A percentile compares a stretch with the other conserved stretches of the same genome.
Conservation (phyloP, 2,797 vertebrate genomes). For the Saguinus oedipus region DNA sequence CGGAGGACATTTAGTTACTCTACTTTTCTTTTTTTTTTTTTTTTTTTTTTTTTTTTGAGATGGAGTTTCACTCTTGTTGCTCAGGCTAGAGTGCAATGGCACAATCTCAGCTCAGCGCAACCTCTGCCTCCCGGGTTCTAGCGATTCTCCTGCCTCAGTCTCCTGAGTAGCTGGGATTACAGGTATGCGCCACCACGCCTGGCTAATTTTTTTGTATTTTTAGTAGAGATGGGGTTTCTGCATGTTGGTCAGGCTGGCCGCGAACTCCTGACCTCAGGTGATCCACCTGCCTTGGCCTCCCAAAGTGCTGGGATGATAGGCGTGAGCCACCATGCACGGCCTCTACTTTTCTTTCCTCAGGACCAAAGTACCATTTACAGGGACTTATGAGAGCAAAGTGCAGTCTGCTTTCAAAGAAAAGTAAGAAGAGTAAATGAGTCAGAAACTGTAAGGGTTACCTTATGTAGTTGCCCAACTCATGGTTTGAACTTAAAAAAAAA, state of each 20-base stretch:
- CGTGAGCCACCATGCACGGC: fast-evolving
- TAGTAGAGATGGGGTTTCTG: no score
- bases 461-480: not conserved
- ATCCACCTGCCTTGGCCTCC: no score
- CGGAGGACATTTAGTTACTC: not conserved
- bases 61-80: no score
- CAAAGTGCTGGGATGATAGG: no score
- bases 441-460: not conserved
- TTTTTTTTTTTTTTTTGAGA: not conserved
- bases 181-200: fast-evolving
- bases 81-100: no score
- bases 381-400: not conserved
- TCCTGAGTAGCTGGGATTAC: no score
- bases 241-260: no score
- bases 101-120: no score
- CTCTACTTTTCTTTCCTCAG: not conserved
- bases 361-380: not conserved
- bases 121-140: no score
- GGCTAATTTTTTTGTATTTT: no score
- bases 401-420: not conserved
- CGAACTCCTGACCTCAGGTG: no score
- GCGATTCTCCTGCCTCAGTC: no score
- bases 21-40: not conserved
- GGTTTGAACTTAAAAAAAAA: not conserved
- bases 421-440: not conserved